These are phyloP conservation scores for Meda fulgida DNA, from an alignment of 2,797 vertebrate species.

Conservation along the genomic window DNA sequence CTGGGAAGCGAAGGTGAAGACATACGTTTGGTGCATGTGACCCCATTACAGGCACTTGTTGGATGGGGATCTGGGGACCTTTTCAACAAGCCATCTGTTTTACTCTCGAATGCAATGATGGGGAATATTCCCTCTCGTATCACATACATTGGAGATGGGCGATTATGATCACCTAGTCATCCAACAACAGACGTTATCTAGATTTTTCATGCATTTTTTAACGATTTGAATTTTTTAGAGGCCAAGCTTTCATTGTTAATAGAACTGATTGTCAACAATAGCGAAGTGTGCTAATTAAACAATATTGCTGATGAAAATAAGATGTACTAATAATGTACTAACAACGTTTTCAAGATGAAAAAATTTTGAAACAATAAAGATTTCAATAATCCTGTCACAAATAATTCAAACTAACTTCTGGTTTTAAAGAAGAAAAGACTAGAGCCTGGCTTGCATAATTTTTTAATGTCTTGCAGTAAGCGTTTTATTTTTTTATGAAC, in stretches of 20 bases:
- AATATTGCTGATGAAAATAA: not conserved
- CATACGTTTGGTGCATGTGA: slow-evolving; percentile 49
- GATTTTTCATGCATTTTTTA: not conserved
- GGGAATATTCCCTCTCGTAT: slow-evolving; percentile 28
- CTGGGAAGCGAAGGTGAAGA: slow-evolving; percentile 46
- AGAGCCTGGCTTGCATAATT: not conserved
- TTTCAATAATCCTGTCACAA: not conserved
- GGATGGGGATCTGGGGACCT: slow-evolving; percentile 53
- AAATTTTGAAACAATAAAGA: not conserved
- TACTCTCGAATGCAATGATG: slow-evolving; percentile 37
- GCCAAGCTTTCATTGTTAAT: not conserved
- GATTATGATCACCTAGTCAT: slow-evolving; percentile 13
- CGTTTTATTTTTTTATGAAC: not conserved
- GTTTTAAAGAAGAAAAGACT: not conserved
- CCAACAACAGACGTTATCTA: not conserved
- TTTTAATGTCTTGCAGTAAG: not conserved
- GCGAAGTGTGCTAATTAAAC: not conserved
- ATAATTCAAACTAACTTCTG: not conserved
- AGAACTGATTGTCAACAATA: not conserved
- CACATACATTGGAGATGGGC: slow-evolving; percentile 14
- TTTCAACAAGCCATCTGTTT: slow-evolving; percentile 63
- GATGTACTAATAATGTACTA: not conserved
- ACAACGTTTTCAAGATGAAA: not conserved
- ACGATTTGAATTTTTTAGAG: not conserved
- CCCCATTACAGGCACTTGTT: slow-evolving; percentile 57